Conservation (phyloP, 2,113 vertebrate genomes). For the Falco punctatus region DNA sequence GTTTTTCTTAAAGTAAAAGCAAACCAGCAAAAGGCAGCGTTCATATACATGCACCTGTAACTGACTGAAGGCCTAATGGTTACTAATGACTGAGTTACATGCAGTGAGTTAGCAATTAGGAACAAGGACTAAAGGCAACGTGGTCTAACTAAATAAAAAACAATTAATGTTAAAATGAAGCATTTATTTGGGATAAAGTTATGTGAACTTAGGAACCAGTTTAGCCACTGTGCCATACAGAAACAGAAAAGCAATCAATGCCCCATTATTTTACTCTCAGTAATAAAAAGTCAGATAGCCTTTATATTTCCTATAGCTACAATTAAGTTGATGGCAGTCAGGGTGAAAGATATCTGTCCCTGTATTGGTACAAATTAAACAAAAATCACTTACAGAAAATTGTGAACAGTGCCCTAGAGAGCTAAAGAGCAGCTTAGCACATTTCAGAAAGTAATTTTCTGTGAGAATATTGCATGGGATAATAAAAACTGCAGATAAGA, state of each 20-base stretch:
- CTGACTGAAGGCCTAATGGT: not conserved
- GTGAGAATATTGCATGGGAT: slow-evolving; percentile 32
- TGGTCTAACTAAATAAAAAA: not conserved
- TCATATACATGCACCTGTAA: not conserved
- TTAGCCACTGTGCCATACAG: not conserved
- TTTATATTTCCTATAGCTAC: slow-evolving; percentile 22
- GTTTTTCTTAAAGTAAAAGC: not conserved
- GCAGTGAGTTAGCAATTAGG: not conserved
- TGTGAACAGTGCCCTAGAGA: slow-evolving; percentile 45
- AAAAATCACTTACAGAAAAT: slow-evolving; percentile 58
- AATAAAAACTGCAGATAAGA: slow-evolving; percentile 62
- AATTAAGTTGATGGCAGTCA: slow-evolving; percentile 33
- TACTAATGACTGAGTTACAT: not conserved
- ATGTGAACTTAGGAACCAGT: fast-evolving
- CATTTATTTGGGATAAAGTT: not conserved
- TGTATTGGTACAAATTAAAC: slow-evolving; percentile 54
- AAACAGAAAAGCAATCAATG: slow-evolving; percentile 10
- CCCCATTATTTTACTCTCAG: not conserved
- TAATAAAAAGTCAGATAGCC: not conserved
- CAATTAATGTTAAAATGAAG: not conserved
- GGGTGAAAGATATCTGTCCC: slow-evolving; percentile 17
- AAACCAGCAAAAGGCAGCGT: not conserved
- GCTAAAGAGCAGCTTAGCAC: slow-evolving; percentile 35
- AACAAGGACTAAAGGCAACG: not conserved
- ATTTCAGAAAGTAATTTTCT: slow-evolving; percentile 62